phyloP scores from a whole-genome alignment of 2,113 vertebrate species.

The Mobula hypostoma region DNA sequence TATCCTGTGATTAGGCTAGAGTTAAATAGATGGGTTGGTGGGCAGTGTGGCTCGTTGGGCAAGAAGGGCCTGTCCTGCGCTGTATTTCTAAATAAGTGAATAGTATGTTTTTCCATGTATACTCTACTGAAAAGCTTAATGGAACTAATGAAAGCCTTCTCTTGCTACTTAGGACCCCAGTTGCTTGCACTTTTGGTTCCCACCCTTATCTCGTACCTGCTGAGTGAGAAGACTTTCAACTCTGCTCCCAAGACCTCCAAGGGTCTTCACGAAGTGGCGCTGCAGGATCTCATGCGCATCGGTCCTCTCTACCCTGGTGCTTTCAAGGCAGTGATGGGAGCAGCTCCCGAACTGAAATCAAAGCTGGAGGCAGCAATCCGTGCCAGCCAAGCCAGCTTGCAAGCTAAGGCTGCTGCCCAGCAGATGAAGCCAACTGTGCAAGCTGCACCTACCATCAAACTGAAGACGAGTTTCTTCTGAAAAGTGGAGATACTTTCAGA shows the following conservation, averaged over 20 bases:
- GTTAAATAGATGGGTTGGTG: too few species aligned
- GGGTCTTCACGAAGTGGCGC: constrained; percentile 88
- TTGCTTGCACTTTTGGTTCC: constrained; percentile 89
- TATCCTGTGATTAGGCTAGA: too few species aligned
- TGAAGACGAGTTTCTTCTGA: constrained; percentile 96
- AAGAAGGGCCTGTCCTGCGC: too few species aligned
- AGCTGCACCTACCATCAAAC: constrained; percentile 90
- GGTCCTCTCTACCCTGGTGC: constrained; percentile 91
- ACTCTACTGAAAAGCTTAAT: too few species aligned
- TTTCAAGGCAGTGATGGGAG: constrained; percentile 95
- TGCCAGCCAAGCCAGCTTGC: constrained; percentile 85
- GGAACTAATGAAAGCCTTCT: constrained; percentile 13
- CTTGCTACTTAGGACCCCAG: constrained; percentile 70
- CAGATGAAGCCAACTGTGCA: constrained; percentile 76
- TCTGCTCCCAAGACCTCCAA: constrained; percentile 72
- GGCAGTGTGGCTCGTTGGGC: too few species aligned
- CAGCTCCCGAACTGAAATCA: constrained; percentile 86
- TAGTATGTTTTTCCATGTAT: neutral
- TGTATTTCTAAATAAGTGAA: too few species aligned
- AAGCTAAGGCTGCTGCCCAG: constrained; percentile 77
- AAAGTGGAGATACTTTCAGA: constrained; percentile 28
- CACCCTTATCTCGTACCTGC: constrained; percentile 86
- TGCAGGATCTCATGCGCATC: constrained; percentile 93
- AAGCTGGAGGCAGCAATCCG: constrained; percentile 87
- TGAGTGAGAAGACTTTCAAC: constrained; percentile 83